These are phyloP conservation scores for Mythimna ferrago DNA, from an alignment of 2,888 invertebrate genomes.

Conservation along the genomic window DNA sequence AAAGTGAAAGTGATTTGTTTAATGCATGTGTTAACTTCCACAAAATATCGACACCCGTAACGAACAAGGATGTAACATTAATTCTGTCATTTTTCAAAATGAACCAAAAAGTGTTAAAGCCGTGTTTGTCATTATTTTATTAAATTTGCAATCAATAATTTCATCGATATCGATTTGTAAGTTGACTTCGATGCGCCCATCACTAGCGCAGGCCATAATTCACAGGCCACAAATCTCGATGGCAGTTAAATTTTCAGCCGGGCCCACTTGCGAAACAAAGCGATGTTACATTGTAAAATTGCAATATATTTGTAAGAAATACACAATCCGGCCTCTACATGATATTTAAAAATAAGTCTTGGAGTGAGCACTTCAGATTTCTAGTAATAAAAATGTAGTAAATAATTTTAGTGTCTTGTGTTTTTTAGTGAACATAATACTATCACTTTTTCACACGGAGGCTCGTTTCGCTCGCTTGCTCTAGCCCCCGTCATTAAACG, in stretches of 20 bases:
- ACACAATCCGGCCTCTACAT: constrained; percentile 27
- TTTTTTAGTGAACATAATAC: neutral
- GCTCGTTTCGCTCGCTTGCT: too few species aligned
- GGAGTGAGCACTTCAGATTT: constrained; percentile 7
- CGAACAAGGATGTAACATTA: too few species aligned
- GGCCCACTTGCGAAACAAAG: constrained; percentile 77
- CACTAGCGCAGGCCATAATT: constrained; percentile 79
- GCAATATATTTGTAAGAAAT: constrained; percentile 50
- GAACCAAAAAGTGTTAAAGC: too few species aligned
- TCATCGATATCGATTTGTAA: constrained; percentile 68
- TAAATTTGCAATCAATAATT: neutral
- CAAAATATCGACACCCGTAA: too few species aligned
- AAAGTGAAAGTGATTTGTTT: neutral
- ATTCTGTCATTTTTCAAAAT: too few species aligned
- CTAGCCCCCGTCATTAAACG: too few species aligned
- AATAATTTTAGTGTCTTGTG: constrained; percentile 22
- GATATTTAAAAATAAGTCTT: constrained; percentile 52
- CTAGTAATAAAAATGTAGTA: constrained; percentile 13
- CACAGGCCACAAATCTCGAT: constrained; percentile 86
- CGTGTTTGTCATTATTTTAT: neutral
- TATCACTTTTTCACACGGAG: neutral
- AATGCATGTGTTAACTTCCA: neutral
- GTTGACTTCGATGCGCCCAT: constrained; percentile 47
- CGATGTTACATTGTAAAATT: constrained; percentile 73
- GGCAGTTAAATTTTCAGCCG: constrained; percentile 81